These are phyloP conservation scores for Babylonia areolata DNA, from an alignment of 1,140 invertebrate genomes.

Conservation along the genomic window DNA sequence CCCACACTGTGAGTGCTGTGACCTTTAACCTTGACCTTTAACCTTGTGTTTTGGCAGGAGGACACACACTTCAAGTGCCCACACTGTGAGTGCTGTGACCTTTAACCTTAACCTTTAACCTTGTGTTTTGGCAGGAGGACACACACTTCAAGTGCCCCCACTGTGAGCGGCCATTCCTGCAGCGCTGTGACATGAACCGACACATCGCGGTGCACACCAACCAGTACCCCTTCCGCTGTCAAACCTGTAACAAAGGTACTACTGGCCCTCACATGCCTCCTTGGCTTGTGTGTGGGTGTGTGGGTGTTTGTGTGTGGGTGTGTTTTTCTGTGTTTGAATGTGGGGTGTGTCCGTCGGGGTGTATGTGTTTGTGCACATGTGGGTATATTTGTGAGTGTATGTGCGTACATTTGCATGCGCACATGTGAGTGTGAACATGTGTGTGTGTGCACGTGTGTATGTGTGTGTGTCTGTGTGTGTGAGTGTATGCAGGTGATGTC, in stretches of 20 bases:
- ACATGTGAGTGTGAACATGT: neutral
- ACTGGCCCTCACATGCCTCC: no score
- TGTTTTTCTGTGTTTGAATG: neutral
- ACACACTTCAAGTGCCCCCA: slow-evolving; percentile 56
- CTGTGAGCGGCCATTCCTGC: slow-evolving; percentile 70
- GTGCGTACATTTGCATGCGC: neutral
- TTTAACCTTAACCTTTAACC: no score
- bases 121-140: slow-evolving; percentile 32
- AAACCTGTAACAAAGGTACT: slow-evolving; percentile 69
- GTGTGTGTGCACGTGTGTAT: no score
- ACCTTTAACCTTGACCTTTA: no score
- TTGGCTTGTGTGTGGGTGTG: no score
- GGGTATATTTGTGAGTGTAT: neutral
- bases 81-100: no score
- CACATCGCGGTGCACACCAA: slow-evolving; percentile 61
- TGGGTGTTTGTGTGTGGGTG: no score
- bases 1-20: no score
- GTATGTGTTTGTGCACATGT: neutral
- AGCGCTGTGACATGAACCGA: slow-evolving; percentile 72
- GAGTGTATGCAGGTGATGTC: no score
- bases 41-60: no score
- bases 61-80: no score
- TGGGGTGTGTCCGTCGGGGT: neutral
- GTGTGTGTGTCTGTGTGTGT: neutral
- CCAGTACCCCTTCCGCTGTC: slow-evolving; percentile 70